Percentiles rank a stretch among this genome's conserved stretches.
Evolutionary conservation across 53 echinoderm and acorn worm genomes (phyloP).

Genomic region (Henricia sp.): DNA sequence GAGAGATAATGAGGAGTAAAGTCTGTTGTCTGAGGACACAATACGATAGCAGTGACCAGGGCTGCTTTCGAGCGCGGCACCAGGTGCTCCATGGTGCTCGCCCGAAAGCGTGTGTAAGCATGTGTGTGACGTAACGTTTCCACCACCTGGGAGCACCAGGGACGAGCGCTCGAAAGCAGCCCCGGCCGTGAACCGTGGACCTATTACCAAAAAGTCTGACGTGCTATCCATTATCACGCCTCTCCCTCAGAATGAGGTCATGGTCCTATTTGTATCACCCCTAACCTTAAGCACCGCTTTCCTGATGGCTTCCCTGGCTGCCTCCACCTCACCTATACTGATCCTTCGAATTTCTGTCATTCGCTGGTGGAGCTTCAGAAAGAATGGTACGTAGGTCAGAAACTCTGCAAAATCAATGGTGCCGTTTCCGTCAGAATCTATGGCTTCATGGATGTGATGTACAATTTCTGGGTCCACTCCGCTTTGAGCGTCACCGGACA

Average conservation of each 20-base stretch:
- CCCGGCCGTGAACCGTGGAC: too few species aligned
- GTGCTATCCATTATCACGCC: too few species aligned
- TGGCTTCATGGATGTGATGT: slow-evolving; percentile 74
- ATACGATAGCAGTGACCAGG: too few species aligned
- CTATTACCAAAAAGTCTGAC: too few species aligned
- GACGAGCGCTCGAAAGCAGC: too few species aligned
- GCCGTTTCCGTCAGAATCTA: slow-evolving; percentile 79
- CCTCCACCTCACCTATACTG: slow-evolving; percentile 69
- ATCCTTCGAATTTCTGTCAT: slow-evolving; percentile 74
- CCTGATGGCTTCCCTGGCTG: slow-evolving; percentile 71
- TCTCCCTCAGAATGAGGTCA: slow-evolving; percentile 31
- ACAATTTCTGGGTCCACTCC: slow-evolving; percentile 80
- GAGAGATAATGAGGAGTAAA: too few species aligned
- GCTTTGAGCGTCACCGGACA: slow-evolving; percentile 72
- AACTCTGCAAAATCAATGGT: slow-evolving; percentile 92
- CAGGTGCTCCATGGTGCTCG: too few species aligned
- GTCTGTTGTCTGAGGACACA: too few species aligned
- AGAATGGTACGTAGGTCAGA: slow-evolving; percentile 91
- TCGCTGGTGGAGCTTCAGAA: slow-evolving; percentile 78
- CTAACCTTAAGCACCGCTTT: slow-evolving; percentile 38
- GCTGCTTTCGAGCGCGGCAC: too few species aligned
- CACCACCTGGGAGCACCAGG: too few species aligned
- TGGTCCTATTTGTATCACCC: not conserved
- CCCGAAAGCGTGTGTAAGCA: too few species aligned
- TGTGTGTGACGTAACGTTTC: too few species aligned